Evolutionary conservation across 2,797 vertebrate genomes (phyloP).

Genomic region (Schizopygopsis malacanthus): DNA sequence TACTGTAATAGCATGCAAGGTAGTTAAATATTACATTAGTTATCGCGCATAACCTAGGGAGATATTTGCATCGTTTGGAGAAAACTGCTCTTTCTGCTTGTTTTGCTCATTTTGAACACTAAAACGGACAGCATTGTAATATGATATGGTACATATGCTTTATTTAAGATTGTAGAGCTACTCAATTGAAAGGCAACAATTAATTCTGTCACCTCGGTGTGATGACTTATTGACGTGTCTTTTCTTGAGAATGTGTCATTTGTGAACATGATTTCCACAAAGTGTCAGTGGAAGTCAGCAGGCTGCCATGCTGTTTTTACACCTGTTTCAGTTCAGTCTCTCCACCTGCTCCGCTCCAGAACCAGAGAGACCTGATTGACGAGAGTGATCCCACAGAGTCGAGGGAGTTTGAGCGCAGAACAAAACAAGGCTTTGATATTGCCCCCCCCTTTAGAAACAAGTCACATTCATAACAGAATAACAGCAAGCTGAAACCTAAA

Average conservation of each 20-base stretch:
- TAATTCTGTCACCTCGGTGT: not conserved
- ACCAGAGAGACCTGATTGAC: conserved; percentile 57
- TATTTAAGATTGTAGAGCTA: conserved; percentile 8
- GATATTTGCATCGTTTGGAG: conserved; percentile 12
- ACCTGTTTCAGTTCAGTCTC: conserved; percentile 67
- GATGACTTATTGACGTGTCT: not conserved
- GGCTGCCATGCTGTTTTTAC: conserved; percentile 56
- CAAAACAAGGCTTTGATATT: conserved; percentile 39
- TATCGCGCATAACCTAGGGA: conserved; percentile 44
- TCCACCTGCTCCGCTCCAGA: conserved; percentile 50
- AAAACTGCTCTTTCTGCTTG: conserved; percentile 33
- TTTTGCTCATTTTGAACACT: too few relatives aligned
- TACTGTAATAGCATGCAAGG: not conserved
- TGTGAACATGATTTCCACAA: conserved; percentile 10
- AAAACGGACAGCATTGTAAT: not conserved
- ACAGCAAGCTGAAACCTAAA: not conserved
- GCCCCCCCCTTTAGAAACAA: not conserved
- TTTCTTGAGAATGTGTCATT: conserved; percentile 6
- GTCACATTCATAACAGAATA: conserved; percentile 12
- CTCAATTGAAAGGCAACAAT: not conserved
- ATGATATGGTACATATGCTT: not conserved
- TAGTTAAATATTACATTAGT: conserved; percentile 40
- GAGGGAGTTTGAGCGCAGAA: conserved; percentile 12
- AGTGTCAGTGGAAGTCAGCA: conserved; percentile 8
- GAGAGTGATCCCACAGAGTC: conserved; percentile 23